Evolutionary conservation across 2,797 vertebrate species (phyloP), one percentile per base, ranked within the genome.

Genomic region (Paguma larvata): DNA sequence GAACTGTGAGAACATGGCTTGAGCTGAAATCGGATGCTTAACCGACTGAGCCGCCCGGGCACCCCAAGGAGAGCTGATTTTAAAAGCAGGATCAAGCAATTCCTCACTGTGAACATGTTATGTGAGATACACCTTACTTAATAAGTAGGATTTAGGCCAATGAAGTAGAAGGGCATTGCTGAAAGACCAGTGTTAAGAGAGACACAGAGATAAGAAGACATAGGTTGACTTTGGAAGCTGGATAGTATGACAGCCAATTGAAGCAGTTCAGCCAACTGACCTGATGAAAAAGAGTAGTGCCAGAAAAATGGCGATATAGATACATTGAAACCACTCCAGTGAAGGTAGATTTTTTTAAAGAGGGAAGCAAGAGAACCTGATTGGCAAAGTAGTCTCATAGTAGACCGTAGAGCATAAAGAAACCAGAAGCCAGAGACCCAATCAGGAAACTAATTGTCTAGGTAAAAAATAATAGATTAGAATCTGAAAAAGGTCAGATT

Each of bases 61-160:
- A 2, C 53, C 53, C 53, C 53, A 56, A 56, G 53, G 6, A 70
- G 30, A 70, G 48, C 30, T 84, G 85, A 68, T 91, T 90, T 80
- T 63, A 94, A 92, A 94, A 53, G 32, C 48, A 89, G 77, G 3
- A 34, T 89, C 59, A 85, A 91, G 18, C 4, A 92, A 93, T 32
- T 1, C 6, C 77, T 94, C 19, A 32, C 63, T 75, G 63, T 87
- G 62, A 94, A 95, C 87, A 51, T 68, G 13, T 88, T 82, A n/a
- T 85, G 16, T 90, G 41, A 87, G 8, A 63, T 77, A 12, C 46
- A 46, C 30, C 13, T 21, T 96, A 80, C 18, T 73, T 91, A 86
- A 80, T 73, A 13, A 62, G 38, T 77, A 91, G 8, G 5, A 70
- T 79, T 84, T 95, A 70, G 48, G 11, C 53, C 82, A 48, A 53